phyloP scores from a whole-genome alignment of 1,140 invertebrate genomes.

The Sipha flava region DNA sequence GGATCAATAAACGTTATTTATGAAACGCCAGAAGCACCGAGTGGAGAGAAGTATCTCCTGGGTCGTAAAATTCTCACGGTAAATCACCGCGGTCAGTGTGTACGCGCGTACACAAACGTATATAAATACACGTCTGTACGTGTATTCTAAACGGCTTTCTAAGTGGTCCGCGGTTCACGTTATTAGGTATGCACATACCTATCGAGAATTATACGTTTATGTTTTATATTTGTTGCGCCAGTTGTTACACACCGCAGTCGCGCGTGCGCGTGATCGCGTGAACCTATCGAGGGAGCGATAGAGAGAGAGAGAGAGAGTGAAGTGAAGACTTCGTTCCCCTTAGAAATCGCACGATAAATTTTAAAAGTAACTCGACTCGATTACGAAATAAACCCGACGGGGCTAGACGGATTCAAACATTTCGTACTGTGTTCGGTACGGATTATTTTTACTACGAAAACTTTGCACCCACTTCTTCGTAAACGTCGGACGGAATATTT shows the following conservation, averaged over 20 bases:
- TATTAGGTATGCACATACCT: background rate
- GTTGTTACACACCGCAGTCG: background rate
- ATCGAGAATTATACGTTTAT: background rate
- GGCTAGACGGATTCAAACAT: no score
- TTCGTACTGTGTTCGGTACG: no score
- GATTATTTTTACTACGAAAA: no score
- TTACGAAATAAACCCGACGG: no score
- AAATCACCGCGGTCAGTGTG: constrained; percentile 11
- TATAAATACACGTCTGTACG: no score
- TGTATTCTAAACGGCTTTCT: constrained; percentile 15
- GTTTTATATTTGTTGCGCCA: background rate
- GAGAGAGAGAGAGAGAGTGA: no score
- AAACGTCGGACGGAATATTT: no score
- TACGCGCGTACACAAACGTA: background rate
- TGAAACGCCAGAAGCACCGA: constrained; percentile 30
- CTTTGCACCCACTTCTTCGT: no score
- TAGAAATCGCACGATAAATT: no score
- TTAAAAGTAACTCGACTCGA: no score
- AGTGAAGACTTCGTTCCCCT: no score
- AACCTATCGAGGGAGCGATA: background rate
- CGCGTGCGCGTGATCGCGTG: background rate
- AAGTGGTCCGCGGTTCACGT: constrained; percentile 6
- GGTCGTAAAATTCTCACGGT: constrained; percentile 26
- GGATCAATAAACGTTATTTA: constrained; percentile 27
- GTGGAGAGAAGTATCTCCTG: background rate